Evolutionary conservation across 2,888 invertebrate genomes (phyloP).

Genomic region (Dioctria rufipes): DNA sequence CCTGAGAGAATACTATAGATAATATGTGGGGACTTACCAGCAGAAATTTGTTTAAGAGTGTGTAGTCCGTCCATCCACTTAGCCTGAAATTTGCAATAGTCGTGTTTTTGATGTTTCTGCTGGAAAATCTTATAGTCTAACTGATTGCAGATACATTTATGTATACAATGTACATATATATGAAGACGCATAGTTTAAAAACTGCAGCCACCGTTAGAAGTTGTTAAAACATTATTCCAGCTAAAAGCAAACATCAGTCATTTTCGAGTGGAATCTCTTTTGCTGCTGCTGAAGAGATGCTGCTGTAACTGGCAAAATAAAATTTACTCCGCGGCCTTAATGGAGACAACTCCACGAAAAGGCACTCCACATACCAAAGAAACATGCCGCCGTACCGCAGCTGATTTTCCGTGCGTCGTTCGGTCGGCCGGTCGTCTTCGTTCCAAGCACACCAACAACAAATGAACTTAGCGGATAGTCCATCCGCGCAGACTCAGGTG

Average conservation of each 20-base stretch:
- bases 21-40: not conserved
- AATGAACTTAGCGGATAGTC: no score
- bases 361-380: constrained; percentile 49
- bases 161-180: no score
- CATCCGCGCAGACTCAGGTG: constrained; percentile 13
- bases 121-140: not conserved
- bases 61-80: constrained; percentile 26
- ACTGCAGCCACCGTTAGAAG: constrained; percentile 47
- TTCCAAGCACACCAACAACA: no score
- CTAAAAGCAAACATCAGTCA: constrained; percentile 53
- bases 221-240: constrained; percentile 45
- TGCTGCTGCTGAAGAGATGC: not conserved
- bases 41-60: not conserved
- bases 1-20: constrained; percentile 16
- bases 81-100: constrained; percentile 38
- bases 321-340: constrained; percentile 13
- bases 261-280: constrained; percentile 50
- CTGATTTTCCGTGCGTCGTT: no score
- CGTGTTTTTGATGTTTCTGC: constrained; percentile 43
- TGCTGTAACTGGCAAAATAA: not conserved
- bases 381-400: not conserved
- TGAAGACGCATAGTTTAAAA: not conserved
- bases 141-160: not conserved
- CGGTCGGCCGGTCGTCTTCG: no score
- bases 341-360: constrained; percentile 46